phyloP scores from a whole-genome alignment of 30 jellyfish, hydroid and myxozoan genomes.

The Pseudorhiza aurosa region DNA sequence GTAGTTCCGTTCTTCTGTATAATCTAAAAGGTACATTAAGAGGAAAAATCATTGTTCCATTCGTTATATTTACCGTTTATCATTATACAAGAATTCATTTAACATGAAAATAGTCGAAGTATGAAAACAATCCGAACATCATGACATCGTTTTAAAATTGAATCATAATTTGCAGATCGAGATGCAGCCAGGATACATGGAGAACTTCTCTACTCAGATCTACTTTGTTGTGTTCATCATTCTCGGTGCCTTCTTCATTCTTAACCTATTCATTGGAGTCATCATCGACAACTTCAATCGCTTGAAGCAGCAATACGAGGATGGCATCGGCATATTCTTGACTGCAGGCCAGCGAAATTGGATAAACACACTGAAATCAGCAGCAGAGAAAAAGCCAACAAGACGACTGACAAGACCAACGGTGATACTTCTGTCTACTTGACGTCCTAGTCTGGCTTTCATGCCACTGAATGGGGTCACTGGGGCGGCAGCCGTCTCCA shows the following conservation, averaged over 20 bases:
- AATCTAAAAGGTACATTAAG: no score
- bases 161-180: conserved; percentile 50
- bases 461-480: no score
- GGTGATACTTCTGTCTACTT: conserved; percentile 22
- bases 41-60: no score
- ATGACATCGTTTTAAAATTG: no score
- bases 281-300: conserved; percentile 97
- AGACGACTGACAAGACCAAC: conserved; percentile 92
- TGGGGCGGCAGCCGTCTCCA: no score
- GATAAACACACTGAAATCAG: conserved; percentile 94
- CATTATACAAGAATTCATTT: no score
- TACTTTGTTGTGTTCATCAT: conserved; percentile 96
- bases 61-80: no score
- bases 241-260: conserved; percentile 97
- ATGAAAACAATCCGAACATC: no score
- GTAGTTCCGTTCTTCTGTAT: no score
- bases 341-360: conserved; percentile 96
- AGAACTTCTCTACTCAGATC: conserved; percentile 68
- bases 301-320: conserved; percentile 97
- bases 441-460: background rate
- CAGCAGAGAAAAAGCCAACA: conserved; percentile 94
- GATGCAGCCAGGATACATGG: conserved; percentile 80
- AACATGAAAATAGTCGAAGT: no score
- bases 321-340: conserved; percentile 92
- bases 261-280: conserved; percentile 95